phyloP scores from a whole-genome alignment of 2,113 vertebrate genomes.

The Haplochromis burtoni region DNA sequence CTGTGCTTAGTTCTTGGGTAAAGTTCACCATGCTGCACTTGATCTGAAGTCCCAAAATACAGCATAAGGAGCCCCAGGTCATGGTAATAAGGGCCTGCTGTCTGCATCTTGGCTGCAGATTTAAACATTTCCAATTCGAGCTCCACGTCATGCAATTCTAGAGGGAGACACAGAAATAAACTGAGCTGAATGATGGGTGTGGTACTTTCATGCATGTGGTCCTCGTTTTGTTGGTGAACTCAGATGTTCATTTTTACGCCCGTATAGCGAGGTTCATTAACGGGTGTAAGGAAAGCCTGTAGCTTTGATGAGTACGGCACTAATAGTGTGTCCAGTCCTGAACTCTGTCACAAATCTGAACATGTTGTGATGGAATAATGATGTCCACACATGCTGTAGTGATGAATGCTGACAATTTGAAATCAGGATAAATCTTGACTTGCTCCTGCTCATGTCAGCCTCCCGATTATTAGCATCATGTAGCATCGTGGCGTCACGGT shows the following conservation, averaged over 20 bases:
- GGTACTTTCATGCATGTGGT: slow-evolving; percentile 18
- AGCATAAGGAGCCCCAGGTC: background rate
- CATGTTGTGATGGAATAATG: slow-evolving; percentile 37
- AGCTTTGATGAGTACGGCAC: background rate
- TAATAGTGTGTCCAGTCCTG: slow-evolving; percentile 1
- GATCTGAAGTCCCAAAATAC: slow-evolving; percentile 11
- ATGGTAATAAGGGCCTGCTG: slow-evolving; percentile 3
- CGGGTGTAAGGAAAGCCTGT: background rate
- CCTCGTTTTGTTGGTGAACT: background rate
- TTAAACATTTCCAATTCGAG: background rate
- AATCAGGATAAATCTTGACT: background rate
- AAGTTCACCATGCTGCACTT: slow-evolving; percentile 25
- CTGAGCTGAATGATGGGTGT: slow-evolving; percentile 26
- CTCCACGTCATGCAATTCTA: slow-evolving; percentile 1
- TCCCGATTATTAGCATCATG: slow-evolving; percentile 3
- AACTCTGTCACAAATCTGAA: slow-evolving; percentile 36
- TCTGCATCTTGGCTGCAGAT: slow-evolving; percentile 29
- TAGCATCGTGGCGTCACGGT: background rate
- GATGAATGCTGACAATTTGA: slow-evolving; percentile 52
- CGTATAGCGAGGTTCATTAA: background rate
- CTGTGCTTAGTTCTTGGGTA: slow-evolving; percentile 1
- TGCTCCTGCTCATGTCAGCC: slow-evolving; percentile 38
- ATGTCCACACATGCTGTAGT: background rate
- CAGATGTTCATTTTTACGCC: background rate
- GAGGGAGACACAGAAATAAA: slow-evolving; percentile 23